These are phyloP conservation scores for Rhagium mordax DNA, from an alignment of 2,888 invertebrate genomes.

Conservation along the genomic window DNA sequence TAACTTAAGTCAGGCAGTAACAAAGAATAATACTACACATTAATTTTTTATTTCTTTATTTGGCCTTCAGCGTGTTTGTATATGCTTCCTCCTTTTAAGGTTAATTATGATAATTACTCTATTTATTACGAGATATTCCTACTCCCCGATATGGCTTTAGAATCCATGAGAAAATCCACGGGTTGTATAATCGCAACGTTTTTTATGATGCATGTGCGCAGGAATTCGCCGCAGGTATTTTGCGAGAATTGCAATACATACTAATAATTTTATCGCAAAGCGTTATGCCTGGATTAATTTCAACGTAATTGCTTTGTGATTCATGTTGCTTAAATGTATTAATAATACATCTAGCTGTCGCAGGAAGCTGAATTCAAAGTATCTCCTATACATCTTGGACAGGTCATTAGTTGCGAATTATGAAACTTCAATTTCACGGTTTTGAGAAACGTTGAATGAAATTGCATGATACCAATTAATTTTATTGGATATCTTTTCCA, in stretches of 20 bases:
- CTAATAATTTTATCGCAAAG: slow-evolving; percentile 3
- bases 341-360: background rate
- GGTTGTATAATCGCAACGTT: background rate
- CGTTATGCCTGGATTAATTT: slow-evolving; percentile 6
- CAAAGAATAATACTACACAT: background rate
- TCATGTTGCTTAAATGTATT: background rate
- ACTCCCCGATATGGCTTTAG: background rate
- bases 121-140: slow-evolving; percentile 9
- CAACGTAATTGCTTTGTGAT: background rate
- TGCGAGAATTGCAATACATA: background rate
- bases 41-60: slow-evolving; percentile 1
- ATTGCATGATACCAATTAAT: too few relatives aligned
- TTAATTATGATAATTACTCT: slow-evolving; percentile 19
- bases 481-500: too few relatives aligned
- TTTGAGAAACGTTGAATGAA: background rate
- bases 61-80: slow-evolving; percentile 17
- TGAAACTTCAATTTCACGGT: background rate
- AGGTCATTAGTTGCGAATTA: background rate
- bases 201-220: background rate
- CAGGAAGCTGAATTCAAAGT: background rate
- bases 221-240: slow-evolving; percentile 2
- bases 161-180: slow-evolving; percentile 13
- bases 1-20: background rate
- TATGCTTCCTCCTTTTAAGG: slow-evolving; percentile 1
- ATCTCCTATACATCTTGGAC: background rate